Evolutionary conservation across 2,797 vertebrate genomes (phyloP).

Genomic region (Forpus xanthops): DNA sequence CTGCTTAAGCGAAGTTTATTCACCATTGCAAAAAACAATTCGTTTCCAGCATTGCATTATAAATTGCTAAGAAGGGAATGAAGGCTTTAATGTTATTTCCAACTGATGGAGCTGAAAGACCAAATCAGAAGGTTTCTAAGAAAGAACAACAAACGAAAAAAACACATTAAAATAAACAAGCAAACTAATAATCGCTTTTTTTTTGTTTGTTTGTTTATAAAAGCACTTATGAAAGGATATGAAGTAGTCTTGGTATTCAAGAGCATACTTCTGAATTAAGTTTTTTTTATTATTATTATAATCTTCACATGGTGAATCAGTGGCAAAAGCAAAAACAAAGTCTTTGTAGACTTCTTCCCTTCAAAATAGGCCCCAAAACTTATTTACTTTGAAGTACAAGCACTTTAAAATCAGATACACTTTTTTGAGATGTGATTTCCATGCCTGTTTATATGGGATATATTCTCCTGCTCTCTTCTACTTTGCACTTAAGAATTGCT

Average conservation of each 20-base stretch:
- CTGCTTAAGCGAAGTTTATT: background rate
- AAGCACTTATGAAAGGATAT: background rate
- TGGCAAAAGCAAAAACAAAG: background rate
- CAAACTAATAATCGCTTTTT: background rate
- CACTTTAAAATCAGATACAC: background rate
- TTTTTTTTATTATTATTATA: background rate
- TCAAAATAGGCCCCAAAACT: background rate
- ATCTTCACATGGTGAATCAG: background rate
- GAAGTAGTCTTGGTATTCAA: background rate
- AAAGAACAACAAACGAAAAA: background rate
- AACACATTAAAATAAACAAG: background rate
- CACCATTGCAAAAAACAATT: conserved; percentile 12
- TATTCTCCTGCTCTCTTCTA: background rate
- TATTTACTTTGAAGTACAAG: background rate
- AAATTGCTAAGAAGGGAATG: background rate
- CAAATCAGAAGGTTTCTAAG: background rate
- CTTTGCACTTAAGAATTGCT: background rate
- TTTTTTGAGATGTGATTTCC: background rate
- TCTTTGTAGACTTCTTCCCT: background rate
- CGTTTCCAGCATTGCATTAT: background rate
- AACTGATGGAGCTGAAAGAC: background rate
- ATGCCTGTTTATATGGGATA: background rate
- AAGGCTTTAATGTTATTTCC: background rate
- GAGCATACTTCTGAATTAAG: background rate
- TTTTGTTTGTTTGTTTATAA: background rate